Percentiles rank a stretch among this genome's conserved stretches.
Conservation (phyloP, 1,140 invertebrate species). For the Plutomurus gul region DNA sequence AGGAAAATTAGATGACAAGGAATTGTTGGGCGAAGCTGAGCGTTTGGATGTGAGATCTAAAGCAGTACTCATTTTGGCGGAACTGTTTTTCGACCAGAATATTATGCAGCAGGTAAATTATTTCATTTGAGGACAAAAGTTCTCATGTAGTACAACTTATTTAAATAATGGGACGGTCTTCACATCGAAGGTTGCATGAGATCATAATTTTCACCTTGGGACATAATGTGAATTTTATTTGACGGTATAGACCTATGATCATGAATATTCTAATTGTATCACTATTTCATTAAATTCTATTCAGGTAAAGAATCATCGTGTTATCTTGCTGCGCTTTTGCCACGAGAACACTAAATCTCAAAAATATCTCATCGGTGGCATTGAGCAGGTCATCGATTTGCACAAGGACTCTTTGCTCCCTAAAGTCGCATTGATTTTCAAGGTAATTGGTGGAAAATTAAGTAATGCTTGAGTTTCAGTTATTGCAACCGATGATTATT, state of each 20-base stretch:
- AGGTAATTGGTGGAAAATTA: slow-evolving; percentile 61
- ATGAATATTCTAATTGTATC: neutral
- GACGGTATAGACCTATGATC: too few species aligned
- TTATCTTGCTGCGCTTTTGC: slow-evolving; percentile 81
- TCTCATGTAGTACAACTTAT: neutral
- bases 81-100: slow-evolving; percentile 85
- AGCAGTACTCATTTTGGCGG: slow-evolving; percentile 87
- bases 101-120: slow-evolving; percentile 73
- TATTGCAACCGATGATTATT: slow-evolving; percentile 49
- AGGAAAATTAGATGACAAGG: slow-evolving; percentile 68
- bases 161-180: neutral
- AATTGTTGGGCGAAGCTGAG: slow-evolving; percentile 91
- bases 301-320: slow-evolving; percentile 66
- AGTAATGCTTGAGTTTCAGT: neutral
- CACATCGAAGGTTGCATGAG: neutral
- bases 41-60: slow-evolving; percentile 94
- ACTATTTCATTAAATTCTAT: neutral
- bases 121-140: slow-evolving; percentile 50
- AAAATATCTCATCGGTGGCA: slow-evolving; percentile 90
- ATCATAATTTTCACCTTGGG: too few species aligned
- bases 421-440: slow-evolving; percentile 88
- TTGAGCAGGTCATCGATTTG: slow-evolving; percentile 89
- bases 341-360: slow-evolving; percentile 88
- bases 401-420: slow-evolving; percentile 78
- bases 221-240: too few species aligned